These are phyloP conservation scores for Diarsia mendica DNA, from an alignment of 2,888 invertebrate genomes.

Conservation along the genomic window DNA sequence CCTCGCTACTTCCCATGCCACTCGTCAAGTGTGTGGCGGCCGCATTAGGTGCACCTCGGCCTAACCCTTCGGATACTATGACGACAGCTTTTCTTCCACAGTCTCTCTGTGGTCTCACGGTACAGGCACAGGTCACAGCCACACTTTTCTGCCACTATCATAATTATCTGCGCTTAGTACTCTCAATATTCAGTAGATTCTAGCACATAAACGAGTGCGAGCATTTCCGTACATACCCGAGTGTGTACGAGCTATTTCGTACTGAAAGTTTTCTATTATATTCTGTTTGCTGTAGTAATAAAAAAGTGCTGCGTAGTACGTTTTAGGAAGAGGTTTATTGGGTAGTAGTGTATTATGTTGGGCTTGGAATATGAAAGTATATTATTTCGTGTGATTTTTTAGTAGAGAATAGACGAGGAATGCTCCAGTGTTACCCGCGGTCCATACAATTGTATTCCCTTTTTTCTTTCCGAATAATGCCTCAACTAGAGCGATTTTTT, in stretches of 20 bases:
- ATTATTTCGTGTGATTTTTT: not conserved
- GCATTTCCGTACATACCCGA: constrained; percentile 42
- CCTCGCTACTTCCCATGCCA: too few species aligned
- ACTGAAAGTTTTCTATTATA: constrained; percentile 48
- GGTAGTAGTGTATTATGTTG: constrained; percentile 36
- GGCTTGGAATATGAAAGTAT: not conserved
- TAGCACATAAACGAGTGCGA: constrained; percentile 45
- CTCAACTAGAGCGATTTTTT: too few species aligned
- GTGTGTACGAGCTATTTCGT: constrained; percentile 40
- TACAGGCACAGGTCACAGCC: constrained; percentile 28
- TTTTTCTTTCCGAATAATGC: too few species aligned
- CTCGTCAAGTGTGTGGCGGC: too few species aligned
- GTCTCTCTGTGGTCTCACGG: too few species aligned
- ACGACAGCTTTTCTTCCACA: not conserved
- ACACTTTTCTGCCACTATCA: constrained; percentile 42
- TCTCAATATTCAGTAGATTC: constrained; percentile 58
- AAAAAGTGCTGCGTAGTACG: constrained; percentile 36
- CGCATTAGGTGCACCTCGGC: too few species aligned
- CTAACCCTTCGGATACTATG: too few species aligned
- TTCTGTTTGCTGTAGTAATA: constrained; percentile 48
- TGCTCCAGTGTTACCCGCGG: rapidly evolving
- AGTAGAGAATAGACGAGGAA: not conserved
- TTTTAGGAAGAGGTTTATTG: constrained; percentile 34
- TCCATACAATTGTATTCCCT: too few species aligned
- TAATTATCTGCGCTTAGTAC: constrained; percentile 23